These are phyloP conservation scores for Pituophis catenifer DNA, from an alignment of 2,113 vertebrate species.

Conservation along the genomic window DNA sequence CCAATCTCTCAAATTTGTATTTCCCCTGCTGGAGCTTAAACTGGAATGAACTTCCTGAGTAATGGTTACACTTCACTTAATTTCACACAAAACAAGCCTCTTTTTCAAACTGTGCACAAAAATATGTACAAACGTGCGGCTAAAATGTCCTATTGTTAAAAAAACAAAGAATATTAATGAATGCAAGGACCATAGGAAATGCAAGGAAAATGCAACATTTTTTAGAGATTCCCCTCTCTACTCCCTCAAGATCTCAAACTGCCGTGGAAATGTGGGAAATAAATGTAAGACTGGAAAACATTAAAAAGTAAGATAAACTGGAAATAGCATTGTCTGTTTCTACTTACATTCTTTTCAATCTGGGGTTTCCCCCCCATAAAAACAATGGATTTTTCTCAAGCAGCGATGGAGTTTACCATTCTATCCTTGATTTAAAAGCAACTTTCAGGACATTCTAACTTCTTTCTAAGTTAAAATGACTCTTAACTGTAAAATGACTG, in stretches of 20 bases:
- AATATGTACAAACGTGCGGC: background rate
- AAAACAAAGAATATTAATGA: background rate
- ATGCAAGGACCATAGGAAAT: background rate
- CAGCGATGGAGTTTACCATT: background rate
- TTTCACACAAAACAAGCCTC: background rate
- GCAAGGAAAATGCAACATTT: background rate
- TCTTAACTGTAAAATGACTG: background rate
- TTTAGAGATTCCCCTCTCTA: background rate
- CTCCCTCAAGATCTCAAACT: background rate
- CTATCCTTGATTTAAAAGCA: background rate
- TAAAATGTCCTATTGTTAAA: background rate
- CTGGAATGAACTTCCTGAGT: background rate
- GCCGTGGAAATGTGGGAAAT: background rate
- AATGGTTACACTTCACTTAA: background rate
- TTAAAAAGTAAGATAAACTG: background rate
- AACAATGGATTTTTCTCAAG: background rate
- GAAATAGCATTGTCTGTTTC: background rate
- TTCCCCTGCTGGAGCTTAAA: background rate
- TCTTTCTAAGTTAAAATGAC: background rate
- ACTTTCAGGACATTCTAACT: background rate
- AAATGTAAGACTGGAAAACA: background rate
- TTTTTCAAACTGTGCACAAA: background rate
- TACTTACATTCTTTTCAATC: background rate
- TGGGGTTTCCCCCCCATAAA: background rate
- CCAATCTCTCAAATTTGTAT: background rate